These are phyloP conservation scores for Melanotaenia pygmaea DNA, from an alignment of 2,797 vertebrate species.

Conservation along the genomic window DNA sequence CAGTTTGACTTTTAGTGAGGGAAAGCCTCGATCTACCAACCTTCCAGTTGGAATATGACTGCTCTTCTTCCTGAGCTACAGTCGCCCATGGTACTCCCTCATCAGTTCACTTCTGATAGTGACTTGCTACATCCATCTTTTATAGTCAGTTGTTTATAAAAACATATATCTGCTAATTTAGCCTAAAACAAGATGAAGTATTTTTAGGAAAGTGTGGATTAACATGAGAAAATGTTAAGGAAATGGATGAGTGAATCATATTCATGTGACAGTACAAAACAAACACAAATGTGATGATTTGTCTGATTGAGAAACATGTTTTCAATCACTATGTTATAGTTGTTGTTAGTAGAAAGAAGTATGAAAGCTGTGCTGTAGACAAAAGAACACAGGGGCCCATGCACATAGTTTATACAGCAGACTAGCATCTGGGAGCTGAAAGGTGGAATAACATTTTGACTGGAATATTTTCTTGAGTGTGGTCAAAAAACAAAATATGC, in stretches of 20 bases:
- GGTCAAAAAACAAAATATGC: conserved; percentile 26
- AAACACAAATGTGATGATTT: not conserved
- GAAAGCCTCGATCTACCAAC: too few species aligned
- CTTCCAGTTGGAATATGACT: too few species aligned
- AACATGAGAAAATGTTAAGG: not conserved
- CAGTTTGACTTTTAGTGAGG: too few species aligned
- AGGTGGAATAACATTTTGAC: conserved; percentile 48
- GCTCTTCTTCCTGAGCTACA: too few species aligned
- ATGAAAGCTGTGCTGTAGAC: not conserved
- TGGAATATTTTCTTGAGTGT: conserved; percentile 29
- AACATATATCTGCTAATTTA: not conserved
- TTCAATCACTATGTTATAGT: not conserved
- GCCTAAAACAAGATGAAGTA: not conserved
- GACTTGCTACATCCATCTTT: not conserved
- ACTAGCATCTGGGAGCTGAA: conserved; percentile 19
- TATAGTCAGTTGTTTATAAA: not conserved
- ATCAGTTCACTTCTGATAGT: not conserved
- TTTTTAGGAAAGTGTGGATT: not conserved
- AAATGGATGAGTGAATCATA: not conserved
- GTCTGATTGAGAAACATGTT: not conserved
- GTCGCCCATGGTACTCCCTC: not conserved
- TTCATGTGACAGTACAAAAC: not conserved
- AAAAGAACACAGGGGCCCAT: conserved; percentile 11
- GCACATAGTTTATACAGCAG: not conserved
- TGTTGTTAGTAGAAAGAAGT: not conserved